phyloP scores from a whole-genome alignment of 2,888 invertebrate species.

The Parnassius mnemosyne region DNA sequence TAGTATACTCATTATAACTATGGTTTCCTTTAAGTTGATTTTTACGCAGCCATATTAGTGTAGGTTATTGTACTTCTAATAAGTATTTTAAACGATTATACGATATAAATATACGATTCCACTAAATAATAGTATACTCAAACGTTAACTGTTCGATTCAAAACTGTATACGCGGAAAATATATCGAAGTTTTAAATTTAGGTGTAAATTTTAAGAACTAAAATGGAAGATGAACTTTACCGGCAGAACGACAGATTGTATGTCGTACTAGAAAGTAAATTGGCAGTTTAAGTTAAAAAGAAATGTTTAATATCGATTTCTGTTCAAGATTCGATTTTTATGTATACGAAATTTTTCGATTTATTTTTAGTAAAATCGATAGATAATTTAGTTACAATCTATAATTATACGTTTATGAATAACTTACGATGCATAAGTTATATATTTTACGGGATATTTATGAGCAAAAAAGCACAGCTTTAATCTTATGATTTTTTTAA shows the following conservation, averaged over 20 bases:
- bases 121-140: conserved; percentile 43
- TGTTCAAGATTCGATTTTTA: conserved; percentile 16
- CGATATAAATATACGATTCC: conserved; percentile 64
- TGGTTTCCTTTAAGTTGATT: conserved; percentile 40
- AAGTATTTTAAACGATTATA: conserved; percentile 52
- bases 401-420: background rate
- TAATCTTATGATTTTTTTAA: background rate
- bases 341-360: conserved; percentile 19
- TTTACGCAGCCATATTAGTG: conserved; percentile 71
- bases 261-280: background rate
- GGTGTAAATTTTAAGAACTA: conserved; percentile 30
- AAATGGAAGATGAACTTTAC: background rate
- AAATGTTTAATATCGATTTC: background rate
- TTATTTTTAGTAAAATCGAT: background rate
- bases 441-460: conserved; percentile 4
- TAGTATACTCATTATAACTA: conserved; percentile 60
- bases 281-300: conserved; percentile 3
- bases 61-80: conserved; percentile 37
- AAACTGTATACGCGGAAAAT: conserved; percentile 63
- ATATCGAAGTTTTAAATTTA: conserved; percentile 37
- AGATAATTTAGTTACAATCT: background rate
- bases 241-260: background rate
- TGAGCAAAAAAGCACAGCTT: background rate
- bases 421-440: background rate
- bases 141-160: conserved; percentile 57